Evolutionary conservation across 2,113 vertebrate genomes (phyloP).

Genomic region (Crotalus helleri): DNA sequence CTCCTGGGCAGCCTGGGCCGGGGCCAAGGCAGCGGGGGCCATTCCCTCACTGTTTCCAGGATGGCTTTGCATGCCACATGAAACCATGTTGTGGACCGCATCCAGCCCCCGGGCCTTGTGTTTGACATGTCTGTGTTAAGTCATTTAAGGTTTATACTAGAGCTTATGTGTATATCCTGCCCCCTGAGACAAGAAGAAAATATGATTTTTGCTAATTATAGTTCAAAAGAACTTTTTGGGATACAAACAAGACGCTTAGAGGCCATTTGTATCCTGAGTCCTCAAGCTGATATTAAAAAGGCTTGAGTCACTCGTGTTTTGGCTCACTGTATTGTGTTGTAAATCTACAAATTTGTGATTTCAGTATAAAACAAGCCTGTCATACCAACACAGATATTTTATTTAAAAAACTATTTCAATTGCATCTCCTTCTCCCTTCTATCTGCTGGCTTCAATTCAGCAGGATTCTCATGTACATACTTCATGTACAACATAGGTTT

Average conservation of each 20-base stretch:
- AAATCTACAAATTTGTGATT: not conserved
- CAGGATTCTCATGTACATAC: not conserved
- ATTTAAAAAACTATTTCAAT: not conserved
- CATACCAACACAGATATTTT: not conserved
- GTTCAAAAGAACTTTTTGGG: not conserved
- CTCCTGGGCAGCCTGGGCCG: too few species aligned
- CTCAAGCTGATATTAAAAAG: not conserved
- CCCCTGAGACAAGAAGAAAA: not conserved
- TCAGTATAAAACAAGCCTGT: not conserved
- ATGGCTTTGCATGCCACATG: too few species aligned
- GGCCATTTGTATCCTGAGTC: not conserved
- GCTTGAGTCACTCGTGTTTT: not conserved
- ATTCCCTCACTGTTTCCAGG: too few species aligned
- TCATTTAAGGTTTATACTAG: not conserved
- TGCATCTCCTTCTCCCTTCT: not conserved
- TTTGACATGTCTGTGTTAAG: not conserved
- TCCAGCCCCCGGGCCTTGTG: too few species aligned
- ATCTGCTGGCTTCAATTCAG: not conserved
- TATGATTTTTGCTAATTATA: not conserved
- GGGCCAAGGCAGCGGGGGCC: too few species aligned
- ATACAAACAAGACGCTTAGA: not conserved
- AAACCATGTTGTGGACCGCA: too few species aligned
- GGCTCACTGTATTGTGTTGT: not conserved
- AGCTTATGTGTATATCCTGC: not conserved
- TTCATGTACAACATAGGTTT: not conserved